These are phyloP conservation scores for Danio choprae DNA, from an alignment of 2,797 vertebrate species.

Conservation along the genomic window DNA sequence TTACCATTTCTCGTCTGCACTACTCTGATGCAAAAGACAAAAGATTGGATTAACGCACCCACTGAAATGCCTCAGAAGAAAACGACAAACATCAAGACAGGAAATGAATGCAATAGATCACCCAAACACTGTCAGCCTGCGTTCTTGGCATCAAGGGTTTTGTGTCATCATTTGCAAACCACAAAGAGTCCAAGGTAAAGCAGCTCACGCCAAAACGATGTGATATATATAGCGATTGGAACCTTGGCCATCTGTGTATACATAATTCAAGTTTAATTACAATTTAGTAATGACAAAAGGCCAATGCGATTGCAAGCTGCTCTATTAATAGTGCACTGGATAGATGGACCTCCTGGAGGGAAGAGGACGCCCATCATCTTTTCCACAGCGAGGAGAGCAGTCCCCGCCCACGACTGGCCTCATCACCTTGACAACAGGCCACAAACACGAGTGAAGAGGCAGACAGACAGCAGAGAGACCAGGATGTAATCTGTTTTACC, in stretches of 20 bases:
- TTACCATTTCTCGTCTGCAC: not conserved
- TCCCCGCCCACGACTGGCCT: conserved; percentile 63
- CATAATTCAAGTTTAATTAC: conserved; percentile 31
- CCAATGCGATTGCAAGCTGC: conserved; percentile 10
- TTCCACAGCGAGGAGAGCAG: conserved; percentile 51
- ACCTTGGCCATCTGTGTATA: conserved; percentile 16
- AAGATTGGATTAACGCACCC: conserved; percentile 3
- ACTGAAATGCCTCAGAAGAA: not conserved
- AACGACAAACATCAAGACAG: not conserved
- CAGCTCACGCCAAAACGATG: not conserved
- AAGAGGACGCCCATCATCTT: conserved; percentile 47
- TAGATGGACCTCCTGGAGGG: conserved; percentile 42
- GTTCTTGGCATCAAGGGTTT: not conserved
- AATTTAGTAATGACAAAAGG: conserved; percentile 38
- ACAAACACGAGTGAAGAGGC: conserved; percentile 68
- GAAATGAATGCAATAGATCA: conserved; percentile 13
- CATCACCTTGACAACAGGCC: conserved; percentile 71
- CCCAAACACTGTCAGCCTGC: not conserved
- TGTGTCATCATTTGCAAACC: not conserved
- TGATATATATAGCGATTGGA: not conserved
- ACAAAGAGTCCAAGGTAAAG: conserved; percentile 30
- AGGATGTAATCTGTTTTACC: conserved; percentile 55
- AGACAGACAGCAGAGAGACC: conserved; percentile 49
- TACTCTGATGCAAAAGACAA: conserved; percentile 3
- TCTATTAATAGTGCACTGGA: conserved; percentile 45